Evolutionary conservation across 1,140 invertebrate genomes (phyloP).

Genomic region (Hermetia illucens): DNA sequence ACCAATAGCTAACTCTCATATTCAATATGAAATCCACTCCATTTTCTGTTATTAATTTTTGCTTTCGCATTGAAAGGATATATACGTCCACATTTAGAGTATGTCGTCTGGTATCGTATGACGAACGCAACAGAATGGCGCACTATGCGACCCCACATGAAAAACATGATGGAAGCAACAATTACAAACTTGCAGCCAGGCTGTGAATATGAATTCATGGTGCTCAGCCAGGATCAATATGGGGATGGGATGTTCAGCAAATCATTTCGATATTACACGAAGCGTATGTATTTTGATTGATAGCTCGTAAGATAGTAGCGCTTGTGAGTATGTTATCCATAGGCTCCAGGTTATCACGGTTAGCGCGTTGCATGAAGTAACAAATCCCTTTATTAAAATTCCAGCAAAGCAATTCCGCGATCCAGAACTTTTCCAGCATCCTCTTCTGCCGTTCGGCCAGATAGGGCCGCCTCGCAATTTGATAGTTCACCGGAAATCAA

Average conservation of each 20-base stretch:
- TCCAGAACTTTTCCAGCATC: background rate
- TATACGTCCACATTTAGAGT: conserved; percentile 65
- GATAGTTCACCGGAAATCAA: conserved; percentile 32
- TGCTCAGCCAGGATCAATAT: conserved; percentile 70
- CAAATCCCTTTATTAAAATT: background rate
- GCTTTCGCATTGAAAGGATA: conserved; percentile 38
- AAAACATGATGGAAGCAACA: conserved; percentile 60
- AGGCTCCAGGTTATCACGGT: too few relatives aligned
- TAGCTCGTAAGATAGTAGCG: too few relatives aligned
- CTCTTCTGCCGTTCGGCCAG: conserved; percentile 14
- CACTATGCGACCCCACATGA: conserved; percentile 49
- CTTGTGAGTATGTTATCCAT: too few relatives aligned
- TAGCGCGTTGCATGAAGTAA: too few relatives aligned
- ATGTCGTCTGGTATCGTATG: conserved; percentile 70
- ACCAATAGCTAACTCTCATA: too few relatives aligned
- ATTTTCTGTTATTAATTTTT: too few relatives aligned
- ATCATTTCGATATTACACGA: conserved; percentile 59
- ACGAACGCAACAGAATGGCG: conserved; percentile 61
- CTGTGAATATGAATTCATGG: conserved; percentile 79
- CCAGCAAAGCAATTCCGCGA: background rate
- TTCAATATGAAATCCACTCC: too few relatives aligned
- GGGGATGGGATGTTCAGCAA: conserved; percentile 87
- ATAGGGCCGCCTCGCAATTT: conserved; percentile 51
- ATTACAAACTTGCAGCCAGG: conserved; percentile 61
- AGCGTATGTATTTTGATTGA: conserved; percentile 31